Evolutionary conservation across 2,113 vertebrate species (phyloP).

Genomic region (Malurus melanocephalus): DNA sequence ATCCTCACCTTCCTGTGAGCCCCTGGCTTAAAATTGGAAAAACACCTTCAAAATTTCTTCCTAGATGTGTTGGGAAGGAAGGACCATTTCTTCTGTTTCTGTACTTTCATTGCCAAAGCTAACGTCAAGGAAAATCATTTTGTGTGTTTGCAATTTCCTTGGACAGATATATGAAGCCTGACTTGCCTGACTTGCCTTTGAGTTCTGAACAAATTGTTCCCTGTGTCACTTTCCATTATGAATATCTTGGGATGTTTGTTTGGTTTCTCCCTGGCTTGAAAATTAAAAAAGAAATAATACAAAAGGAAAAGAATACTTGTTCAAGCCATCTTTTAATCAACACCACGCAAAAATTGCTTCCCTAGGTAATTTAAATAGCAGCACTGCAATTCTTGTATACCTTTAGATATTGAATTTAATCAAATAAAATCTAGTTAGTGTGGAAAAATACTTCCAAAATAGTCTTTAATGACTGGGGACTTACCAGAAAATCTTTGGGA

Average conservation of each 20-base stretch:
- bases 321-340: conserved; percentile 34
- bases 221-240: background rate
- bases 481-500: background rate
- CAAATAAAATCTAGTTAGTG: background rate
- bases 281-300: background rate
- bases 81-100: background rate
- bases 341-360: background rate
- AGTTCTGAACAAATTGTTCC: conserved; percentile 8
- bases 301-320: background rate
- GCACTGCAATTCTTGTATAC: background rate
- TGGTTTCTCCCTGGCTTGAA: background rate
- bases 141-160: background rate
- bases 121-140: background rate
- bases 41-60: background rate
- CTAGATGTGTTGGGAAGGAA: background rate
- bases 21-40: background rate
- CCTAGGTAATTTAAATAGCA: background rate
- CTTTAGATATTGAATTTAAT: conserved; percentile 23
- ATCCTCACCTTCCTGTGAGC: background rate
- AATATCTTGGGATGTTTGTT: conserved; percentile 3
- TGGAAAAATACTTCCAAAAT: background rate
- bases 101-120: background rate
- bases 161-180: conserved; percentile 2
- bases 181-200: conserved; percentile 4
- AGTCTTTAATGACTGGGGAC: background rate